These are phyloP conservation scores for Pseudorasbora parva DNA, from an alignment of 2,113 vertebrate genomes.

Conservation along the genomic window DNA sequence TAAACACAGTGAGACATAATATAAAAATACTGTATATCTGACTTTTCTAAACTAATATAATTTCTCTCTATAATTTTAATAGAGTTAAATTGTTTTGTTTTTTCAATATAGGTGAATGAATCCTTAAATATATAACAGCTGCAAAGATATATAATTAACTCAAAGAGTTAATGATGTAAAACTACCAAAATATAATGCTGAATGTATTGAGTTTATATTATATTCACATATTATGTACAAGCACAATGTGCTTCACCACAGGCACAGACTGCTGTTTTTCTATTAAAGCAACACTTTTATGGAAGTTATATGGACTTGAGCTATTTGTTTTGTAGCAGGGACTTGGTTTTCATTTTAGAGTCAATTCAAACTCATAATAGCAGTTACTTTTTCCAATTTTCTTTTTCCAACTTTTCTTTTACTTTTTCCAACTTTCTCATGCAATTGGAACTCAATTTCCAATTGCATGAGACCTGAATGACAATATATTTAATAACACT, in stretches of 20 bases:
- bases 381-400: too few species aligned
- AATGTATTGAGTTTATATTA: neutral
- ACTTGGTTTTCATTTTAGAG: neutral
- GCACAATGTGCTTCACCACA: neutral
- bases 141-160: too few species aligned
- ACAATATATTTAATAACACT: neutral
- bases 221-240: too few species aligned
- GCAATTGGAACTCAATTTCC: too few species aligned
- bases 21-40: neutral
- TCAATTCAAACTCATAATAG: conserved; percentile 2
- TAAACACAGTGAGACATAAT: neutral
- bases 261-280: neutral
- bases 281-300: neutral
- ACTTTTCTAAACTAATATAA: neutral
- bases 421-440: too few species aligned
- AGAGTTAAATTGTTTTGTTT: neutral
- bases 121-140: neutral
- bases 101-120: too few species aligned
- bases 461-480: neutral
- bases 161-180: neutral
- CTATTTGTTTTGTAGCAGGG: neutral
- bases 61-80: neutral
- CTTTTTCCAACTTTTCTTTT: too few species aligned
- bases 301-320: neutral
- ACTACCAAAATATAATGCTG: neutral